phyloP scores from a whole-genome alignment of 2,113 vertebrate species.

The pig (Sus scrofa) region T2T-Sscrofa CM000818.6:78329001-78329500 shows the following conservation, averaged over 20 bases:
- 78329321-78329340: neutral
- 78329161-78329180: neutral
- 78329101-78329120: neutral
- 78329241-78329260: neutral
- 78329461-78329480: too few species aligned
- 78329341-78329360: neutral
- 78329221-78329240: neutral
- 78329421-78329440: neutral
- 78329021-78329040: neutral
- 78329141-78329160: neutral
- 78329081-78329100: neutral
- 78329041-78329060: neutral
- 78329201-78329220: neutral
- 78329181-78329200: neutral
- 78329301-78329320: neutral
- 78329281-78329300: neutral
- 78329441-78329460: too few species aligned
- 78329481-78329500: too few species aligned
- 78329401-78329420: neutral
- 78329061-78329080: neutral
- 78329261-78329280: neutral
- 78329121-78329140: neutral
- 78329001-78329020: neutral
- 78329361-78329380: neutral
- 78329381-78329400: neutral